These are phyloP conservation scores for Mantis religiosa DNA, from an alignment of 2,888 invertebrate genomes.

Conservation along the genomic window DNA sequence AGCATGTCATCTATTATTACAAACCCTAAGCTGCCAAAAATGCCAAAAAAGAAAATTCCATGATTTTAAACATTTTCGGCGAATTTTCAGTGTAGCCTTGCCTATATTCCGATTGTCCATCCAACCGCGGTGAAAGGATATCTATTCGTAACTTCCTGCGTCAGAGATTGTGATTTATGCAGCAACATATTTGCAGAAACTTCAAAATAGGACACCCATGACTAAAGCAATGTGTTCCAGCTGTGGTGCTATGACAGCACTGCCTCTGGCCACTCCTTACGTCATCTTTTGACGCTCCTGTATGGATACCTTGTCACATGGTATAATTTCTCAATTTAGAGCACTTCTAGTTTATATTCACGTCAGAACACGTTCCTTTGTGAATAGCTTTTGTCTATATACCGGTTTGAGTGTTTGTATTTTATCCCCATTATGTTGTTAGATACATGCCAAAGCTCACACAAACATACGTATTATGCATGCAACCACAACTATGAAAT, in stretches of 20 bases:
- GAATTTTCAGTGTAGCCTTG: too few relatives aligned
- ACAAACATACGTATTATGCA: background rate
- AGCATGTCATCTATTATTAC: too few relatives aligned
- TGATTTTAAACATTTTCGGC: too few relatives aligned
- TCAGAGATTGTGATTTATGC: background rate
- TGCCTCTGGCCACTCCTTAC: background rate
- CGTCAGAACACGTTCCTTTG: background rate
- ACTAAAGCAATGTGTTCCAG: background rate
- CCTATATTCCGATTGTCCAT: too few relatives aligned
- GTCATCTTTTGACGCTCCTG: background rate
- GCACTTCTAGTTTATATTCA: background rate
- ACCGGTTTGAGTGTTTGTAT: background rate
- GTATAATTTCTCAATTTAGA: slow-evolving; percentile 3
- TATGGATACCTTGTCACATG: background rate
- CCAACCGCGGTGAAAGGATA: too few relatives aligned
- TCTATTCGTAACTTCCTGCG: background rate
- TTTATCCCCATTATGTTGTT: background rate
- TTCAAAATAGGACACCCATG: background rate
- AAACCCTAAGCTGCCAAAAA: too few relatives aligned
- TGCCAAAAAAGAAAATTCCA: too few relatives aligned
- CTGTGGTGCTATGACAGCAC: background rate
- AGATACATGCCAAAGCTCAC: background rate
- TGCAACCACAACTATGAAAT: background rate
- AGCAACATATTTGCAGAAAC: background rate
- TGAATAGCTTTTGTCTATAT: background rate